Evolutionary conservation across 2,797 vertebrate genomes (phyloP), one percentile per base, ranked within the genome.

Genomic region (Orientallactaga sibirica): DNA sequence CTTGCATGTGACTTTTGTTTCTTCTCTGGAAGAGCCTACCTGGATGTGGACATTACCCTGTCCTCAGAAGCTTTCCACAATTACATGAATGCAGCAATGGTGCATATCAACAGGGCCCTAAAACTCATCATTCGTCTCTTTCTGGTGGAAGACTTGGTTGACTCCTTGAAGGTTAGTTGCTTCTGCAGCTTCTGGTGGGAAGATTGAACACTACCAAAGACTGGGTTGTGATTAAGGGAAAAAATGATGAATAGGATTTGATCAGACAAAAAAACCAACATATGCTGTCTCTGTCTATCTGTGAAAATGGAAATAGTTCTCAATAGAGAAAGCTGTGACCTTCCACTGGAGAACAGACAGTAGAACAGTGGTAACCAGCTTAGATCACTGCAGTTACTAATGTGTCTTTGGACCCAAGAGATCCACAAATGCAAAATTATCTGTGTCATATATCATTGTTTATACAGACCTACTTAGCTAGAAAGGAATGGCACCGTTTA

Each of bases 131-230:
- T 99, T 93, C 99, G 98, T 86, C 99, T 99, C 94, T 99, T 99
- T 97, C 98, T 99, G 97, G 99, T 99, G 12, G 99, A 99, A 96
- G 99, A 99, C 95, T 98, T 99, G 6, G 98, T 99, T 88, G 99
- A 99, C 98, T 99, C 99, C 78, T 98, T 99, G 77, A 99, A 99
- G 99, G 99, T 99, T 92, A 97, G 98, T 77, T 41, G 22, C 29
- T 22, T 71, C 76, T 93, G 7, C 18, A 67, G 66, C 62, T 64
- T 64, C 19, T 64, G 75, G 2, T 61, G 37, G 33, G 81, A 16
- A 75, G 68, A 41, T 81, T 73, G 83, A 41, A 75, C 68, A 79
- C 18, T 2, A 58, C 25, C 24, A 64, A 41, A 33, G 22, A 55
- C 41, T 33, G 20, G 15, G 15, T 52, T 91, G 15, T 41, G 41